phyloP scores from a whole-genome alignment of 2,113 vertebrate species.

The Glaucomys volans region DNA sequence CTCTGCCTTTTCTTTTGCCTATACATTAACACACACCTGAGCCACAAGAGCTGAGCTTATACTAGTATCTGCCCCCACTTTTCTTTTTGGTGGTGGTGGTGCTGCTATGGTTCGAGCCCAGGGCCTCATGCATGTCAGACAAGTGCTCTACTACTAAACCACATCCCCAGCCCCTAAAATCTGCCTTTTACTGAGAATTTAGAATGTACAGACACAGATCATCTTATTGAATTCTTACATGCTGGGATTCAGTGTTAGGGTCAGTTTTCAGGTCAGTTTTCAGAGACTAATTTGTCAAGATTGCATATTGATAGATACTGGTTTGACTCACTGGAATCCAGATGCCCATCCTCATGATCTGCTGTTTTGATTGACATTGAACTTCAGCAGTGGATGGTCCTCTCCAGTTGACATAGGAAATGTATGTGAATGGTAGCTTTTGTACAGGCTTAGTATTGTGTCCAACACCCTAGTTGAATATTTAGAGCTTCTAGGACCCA shows the following conservation, averaged over 20 bases:
- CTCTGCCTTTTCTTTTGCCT: background rate
- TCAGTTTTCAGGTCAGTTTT: background rate
- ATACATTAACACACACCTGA: background rate
- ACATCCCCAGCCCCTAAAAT: background rate
- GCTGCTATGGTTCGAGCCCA: no score
- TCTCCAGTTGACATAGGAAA: background rate
- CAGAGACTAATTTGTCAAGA: background rate
- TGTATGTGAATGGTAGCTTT: background rate
- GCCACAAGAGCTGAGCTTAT: background rate
- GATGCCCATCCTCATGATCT: background rate
- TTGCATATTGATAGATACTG: background rate
- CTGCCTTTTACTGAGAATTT: background rate
- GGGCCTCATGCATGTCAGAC: no score
- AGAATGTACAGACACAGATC: background rate
- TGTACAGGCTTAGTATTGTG: background rate
- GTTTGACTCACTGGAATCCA: background rate
- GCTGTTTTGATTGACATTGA: background rate
- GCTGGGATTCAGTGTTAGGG: background rate
- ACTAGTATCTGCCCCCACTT: no score
- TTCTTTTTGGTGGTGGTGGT: no score
- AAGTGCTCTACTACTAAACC: no score
- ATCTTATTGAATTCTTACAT: background rate
- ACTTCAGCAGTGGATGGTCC: background rate
- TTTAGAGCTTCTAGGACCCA: background rate
- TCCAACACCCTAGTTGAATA: background rate